Conservation (phyloP, 2,888 invertebrate genomes). For the Hymenopus coronatus region DNA sequence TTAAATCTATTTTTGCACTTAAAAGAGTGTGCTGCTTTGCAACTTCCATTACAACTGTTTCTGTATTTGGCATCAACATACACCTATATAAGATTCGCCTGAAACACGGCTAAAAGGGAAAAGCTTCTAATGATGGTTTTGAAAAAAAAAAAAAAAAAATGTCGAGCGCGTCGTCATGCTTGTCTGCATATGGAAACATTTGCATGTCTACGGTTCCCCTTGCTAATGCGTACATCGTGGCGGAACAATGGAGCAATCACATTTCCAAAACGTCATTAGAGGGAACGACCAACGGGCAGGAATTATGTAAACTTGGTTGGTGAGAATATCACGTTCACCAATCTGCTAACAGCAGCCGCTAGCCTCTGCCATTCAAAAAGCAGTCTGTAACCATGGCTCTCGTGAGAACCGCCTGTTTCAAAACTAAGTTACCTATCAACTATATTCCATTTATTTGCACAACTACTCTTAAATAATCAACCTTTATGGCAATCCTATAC, state of each 20-base stretch:
- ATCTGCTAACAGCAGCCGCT: not conserved
- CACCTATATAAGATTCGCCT: too few species aligned
- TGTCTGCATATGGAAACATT: not conserved
- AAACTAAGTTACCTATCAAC: not conserved
- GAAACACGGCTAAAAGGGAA: not conserved
- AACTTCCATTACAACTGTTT: too few species aligned
- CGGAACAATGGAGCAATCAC: not conserved
- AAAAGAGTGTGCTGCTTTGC: too few species aligned
- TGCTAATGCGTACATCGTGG: not conserved
- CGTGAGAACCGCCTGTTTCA: not conserved
- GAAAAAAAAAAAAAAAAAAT: not conserved
- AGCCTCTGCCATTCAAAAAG: not conserved
- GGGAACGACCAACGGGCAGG: not conserved
- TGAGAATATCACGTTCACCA: not conserved
- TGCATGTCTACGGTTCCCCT: not conserved
- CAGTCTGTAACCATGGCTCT: not conserved
- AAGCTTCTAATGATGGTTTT: not conserved
- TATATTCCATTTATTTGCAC: too few species aligned
- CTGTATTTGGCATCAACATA: too few species aligned
- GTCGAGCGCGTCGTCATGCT: not conserved
- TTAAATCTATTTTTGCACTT: too few species aligned
- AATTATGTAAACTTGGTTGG: not conserved
- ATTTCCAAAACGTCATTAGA: not conserved
- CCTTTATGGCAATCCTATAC: too few species aligned
- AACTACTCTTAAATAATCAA: too few species aligned